phyloP scores from a whole-genome alignment of 2,113 vertebrate species.

The Holacanthus passer region DNA sequence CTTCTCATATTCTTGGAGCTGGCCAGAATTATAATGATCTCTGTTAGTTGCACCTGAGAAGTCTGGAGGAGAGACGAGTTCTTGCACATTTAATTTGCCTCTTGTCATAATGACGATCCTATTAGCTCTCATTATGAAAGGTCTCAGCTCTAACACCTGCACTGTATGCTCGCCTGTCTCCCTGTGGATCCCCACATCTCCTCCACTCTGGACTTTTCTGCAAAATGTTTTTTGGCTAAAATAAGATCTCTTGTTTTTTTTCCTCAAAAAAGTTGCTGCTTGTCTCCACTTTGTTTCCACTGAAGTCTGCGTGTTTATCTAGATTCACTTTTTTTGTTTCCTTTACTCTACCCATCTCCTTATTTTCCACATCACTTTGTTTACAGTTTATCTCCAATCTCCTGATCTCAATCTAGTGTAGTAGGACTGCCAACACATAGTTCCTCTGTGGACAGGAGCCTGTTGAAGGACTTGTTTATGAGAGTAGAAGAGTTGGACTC shows the following conservation, averaged over 20 bases:
- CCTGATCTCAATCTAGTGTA: not conserved
- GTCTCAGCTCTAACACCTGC: constrained; percentile 47
- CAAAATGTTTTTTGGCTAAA: not conserved
- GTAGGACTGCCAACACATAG: not conserved
- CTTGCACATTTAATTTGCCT: constrained; percentile 46
- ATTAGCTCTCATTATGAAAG: constrained; percentile 58
- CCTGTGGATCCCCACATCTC: not conserved
- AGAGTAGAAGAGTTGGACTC: constrained; percentile 18
- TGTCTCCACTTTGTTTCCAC: constrained; percentile 3
- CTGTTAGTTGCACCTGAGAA: constrained; percentile 29
- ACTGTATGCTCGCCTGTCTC: constrained; percentile 12
- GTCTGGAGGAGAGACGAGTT: constrained; percentile 26
- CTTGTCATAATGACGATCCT: constrained; percentile 41
- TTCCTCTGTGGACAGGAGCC: constrained; percentile 12
- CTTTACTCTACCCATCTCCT: not conserved
- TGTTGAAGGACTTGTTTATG: constrained; percentile 21
- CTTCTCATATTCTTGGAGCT: not conserved
- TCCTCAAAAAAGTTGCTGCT: not conserved
- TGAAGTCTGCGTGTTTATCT: not conserved
- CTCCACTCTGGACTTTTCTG: not conserved
- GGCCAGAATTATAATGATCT: constrained; percentile 37
- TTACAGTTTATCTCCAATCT: not conserved
- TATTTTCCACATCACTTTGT: not conserved
- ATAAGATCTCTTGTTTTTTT: not conserved
- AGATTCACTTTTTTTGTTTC: not conserved